Percentiles rank a stretch among this genome's conserved stretches.
These are phyloP conservation scores for Phthorimaea operculella DNA, from an alignment of 1,140 invertebrate species.

Conservation along the genomic window DNA sequence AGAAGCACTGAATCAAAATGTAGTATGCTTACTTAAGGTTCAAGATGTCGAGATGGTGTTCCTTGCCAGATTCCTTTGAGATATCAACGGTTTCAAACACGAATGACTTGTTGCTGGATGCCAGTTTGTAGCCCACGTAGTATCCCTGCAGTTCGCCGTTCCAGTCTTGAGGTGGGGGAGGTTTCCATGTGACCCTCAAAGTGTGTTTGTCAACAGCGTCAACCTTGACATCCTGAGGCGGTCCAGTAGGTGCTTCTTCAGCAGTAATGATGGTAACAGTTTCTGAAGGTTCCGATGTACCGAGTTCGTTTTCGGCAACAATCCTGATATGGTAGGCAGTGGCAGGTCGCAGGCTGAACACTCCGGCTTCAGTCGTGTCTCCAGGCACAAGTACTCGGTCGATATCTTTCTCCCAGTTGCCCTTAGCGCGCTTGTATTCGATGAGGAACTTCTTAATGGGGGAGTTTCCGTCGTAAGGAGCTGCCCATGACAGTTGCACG, in stretches of 20 bases:
- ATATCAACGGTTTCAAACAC: conserved; percentile 94
- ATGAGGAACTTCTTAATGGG: conserved; percentile 91
- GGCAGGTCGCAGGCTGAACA: conserved; percentile 89
- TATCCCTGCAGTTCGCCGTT: conserved; percentile 93
- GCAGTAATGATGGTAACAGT: conserved; percentile 93
- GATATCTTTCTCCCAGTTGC: conserved; percentile 85
- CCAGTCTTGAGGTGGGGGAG: conserved; percentile 88
- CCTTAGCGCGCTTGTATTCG: conserved; percentile 92
- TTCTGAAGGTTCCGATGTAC: conserved; percentile 90
- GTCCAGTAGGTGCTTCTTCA: conserved; percentile 91
- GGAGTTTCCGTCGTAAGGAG: conserved; percentile 96
- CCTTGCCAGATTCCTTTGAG: conserved; percentile 89
- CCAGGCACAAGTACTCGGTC: conserved; percentile 85
- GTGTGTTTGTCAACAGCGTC: conserved; percentile 94
- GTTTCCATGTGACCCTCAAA: conserved; percentile 93
- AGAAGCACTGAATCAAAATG: too few relatives aligned
- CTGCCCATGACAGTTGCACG: conserved; percentile 91
- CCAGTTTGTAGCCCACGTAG: conserved; percentile 91
- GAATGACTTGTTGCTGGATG: conserved; percentile 88
- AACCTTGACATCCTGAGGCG: conserved; percentile 84
- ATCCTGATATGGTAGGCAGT: conserved; percentile 93
- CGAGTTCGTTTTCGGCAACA: conserved; percentile 94
- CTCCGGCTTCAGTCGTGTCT: conserved; percentile 86
- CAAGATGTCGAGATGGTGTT: conserved; percentile 85
- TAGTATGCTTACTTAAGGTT: conserved; percentile 74